Conservation (phyloP, 1,140 invertebrate species). For the Pararge aegeria region DNA sequence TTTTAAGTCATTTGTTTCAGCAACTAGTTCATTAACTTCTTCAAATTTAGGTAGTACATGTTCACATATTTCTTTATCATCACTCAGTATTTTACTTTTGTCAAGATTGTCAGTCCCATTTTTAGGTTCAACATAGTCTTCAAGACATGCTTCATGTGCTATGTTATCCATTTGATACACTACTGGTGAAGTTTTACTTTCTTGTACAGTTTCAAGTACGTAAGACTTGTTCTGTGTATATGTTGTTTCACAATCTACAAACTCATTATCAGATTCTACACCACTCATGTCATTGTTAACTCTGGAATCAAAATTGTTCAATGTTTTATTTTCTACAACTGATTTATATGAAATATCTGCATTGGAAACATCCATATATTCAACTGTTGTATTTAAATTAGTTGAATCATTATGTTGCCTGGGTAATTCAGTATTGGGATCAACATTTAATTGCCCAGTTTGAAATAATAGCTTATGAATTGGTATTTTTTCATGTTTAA, state of each 20-base stretch:
- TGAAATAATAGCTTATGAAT: conserved; percentile 57
- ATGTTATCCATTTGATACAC: not conserved
- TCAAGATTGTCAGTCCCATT: not conserved
- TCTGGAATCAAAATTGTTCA: conserved; percentile 29
- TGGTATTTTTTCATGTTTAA: conserved; percentile 65
- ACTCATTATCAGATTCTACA: conserved; percentile 58
- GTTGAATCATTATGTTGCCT: conserved; percentile 16
- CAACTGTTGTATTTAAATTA: conserved; percentile 43
- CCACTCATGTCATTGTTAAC: conserved; percentile 26
- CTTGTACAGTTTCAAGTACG: conserved; percentile 13
- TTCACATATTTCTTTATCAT: too few species aligned
- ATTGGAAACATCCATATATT: conserved; percentile 42
- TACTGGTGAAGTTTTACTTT: not conserved
- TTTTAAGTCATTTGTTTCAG: not conserved
- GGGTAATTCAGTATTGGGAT: not conserved
- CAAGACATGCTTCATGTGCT: not conserved
- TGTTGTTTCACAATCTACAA: conserved; percentile 69
- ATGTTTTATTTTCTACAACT: conserved; percentile 37
- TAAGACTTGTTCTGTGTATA: conserved; percentile 43
- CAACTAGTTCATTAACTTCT: not conserved
- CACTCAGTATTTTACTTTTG: too few species aligned
- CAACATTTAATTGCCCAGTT: conserved; percentile 24
- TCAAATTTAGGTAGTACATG: too few species aligned
- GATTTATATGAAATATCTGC: conserved; percentile 52
- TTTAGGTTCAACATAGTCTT: not conserved